A percentile compares a stretch with the other conserved stretches of the same genome.
Conservation (phyloP, 2,888 invertebrate genomes). For the Hoplodrina ambigua region DNA sequence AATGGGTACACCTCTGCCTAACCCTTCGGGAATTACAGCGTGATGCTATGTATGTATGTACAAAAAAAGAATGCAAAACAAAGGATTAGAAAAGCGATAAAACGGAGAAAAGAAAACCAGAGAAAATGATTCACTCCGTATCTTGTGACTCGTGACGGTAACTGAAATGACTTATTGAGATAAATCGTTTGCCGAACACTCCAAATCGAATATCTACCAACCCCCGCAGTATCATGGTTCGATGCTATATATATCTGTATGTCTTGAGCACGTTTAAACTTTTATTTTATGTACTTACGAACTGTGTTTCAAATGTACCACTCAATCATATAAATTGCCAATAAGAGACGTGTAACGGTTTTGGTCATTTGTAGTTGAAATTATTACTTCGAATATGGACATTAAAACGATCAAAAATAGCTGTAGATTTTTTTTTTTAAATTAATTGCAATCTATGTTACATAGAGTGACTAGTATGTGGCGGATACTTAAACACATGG, state of each 20-base stretch:
- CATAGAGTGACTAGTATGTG: no score
- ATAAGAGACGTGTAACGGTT: slow-evolving; percentile 3
- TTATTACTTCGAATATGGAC: slow-evolving; percentile 15
- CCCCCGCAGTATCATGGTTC: slow-evolving; percentile 59
- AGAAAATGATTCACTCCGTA: slow-evolving; percentile 60
- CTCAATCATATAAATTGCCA: slow-evolving; percentile 57
- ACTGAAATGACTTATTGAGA: slow-evolving; percentile 77
- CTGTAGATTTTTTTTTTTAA: no score
- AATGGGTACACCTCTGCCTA: no score
- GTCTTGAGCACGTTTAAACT: slow-evolving; percentile 54
- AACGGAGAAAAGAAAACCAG: slow-evolving; percentile 1
- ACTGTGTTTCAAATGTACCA: slow-evolving; percentile 37
- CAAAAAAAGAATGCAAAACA: background rate
- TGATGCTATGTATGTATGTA: no score
- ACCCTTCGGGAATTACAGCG: no score
- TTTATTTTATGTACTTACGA: slow-evolving; percentile 52
- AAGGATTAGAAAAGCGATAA: background rate
- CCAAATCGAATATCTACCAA: slow-evolving; percentile 69
- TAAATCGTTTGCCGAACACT: slow-evolving; percentile 76
- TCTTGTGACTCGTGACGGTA: slow-evolving; percentile 54
- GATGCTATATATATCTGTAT: slow-evolving; percentile 61
- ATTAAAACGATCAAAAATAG: slow-evolving; percentile 2
- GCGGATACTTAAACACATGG: no score
- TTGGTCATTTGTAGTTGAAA: slow-evolving; percentile 20
- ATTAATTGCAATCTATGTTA: no score